Percentiles rank a stretch among this genome's conserved stretches.
These are phyloP conservation scores for Scaptomyza graminum DNA, from an alignment of 1,140 invertebrate genomes.

Conservation along the genomic window DNA sequence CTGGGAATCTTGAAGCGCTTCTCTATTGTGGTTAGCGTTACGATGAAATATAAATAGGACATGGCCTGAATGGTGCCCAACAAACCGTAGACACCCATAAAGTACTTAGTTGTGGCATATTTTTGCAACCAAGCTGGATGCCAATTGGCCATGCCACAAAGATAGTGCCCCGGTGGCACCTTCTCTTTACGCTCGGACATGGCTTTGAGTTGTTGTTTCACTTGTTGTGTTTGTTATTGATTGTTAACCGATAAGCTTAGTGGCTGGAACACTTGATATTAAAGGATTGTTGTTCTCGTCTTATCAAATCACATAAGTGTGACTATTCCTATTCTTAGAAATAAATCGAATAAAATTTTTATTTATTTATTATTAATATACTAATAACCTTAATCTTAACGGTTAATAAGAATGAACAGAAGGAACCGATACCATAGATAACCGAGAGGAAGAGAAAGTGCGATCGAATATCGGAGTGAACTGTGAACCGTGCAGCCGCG, in stretches of 20 bases:
- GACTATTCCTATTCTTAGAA: neutral
- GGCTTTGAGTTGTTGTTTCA: neutral
- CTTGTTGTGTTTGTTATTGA: conserved; percentile 3
- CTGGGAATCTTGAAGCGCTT: conserved; percentile 90
- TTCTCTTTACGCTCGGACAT: conserved; percentile 58
- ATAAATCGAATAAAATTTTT: conserved; percentile 53
- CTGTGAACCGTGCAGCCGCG: conserved; percentile 52
- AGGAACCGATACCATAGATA: no score
- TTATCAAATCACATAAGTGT: conserved; percentile 55
- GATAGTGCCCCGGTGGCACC: conserved; percentile 48
- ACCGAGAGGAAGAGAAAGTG: neutral
- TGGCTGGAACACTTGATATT: conserved; percentile 4
- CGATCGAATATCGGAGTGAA: neutral
- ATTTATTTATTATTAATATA: no score
- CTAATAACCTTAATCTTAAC: no score
- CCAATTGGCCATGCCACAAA: conserved; percentile 86
- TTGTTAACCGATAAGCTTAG: conserved; percentile 28
- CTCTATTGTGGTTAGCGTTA: conserved; percentile 88
- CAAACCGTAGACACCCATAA: conserved; percentile 87
- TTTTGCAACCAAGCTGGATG: conserved; percentile 87
- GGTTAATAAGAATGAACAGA: no score
- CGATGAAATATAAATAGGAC: conserved; percentile 88
- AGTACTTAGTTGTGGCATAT: conserved; percentile 86
- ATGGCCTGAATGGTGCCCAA: conserved; percentile 89
- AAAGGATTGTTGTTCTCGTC: neutral